Conservation (phyloP, 2,113 vertebrate genomes). For the Forbesichthys papilliferus region DNA sequence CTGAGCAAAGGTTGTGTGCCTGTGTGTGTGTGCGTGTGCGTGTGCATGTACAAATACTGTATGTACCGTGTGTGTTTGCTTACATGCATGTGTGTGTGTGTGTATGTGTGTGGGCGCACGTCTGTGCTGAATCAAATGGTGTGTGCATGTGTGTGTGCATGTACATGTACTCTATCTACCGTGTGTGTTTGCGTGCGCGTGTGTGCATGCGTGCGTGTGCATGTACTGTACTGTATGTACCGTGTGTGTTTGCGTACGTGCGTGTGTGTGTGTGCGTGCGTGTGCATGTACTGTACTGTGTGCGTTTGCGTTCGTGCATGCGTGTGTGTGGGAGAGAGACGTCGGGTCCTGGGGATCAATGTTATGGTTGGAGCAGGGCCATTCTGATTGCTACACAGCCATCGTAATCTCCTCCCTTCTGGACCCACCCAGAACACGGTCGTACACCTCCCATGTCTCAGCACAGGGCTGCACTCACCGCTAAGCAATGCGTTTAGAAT, state of each 20-base stretch:
- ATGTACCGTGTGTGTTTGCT: slow-evolving; percentile 19
- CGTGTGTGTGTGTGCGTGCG: not conserved
- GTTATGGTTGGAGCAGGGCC: slow-evolving; percentile 58
- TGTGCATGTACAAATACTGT: not conserved
- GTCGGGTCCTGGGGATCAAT: slow-evolving; percentile 40
- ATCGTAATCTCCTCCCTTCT: slow-evolving; percentile 43
- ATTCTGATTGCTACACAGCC: slow-evolving; percentile 55
- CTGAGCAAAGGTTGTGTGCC: not conserved
- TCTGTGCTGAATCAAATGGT: not conserved
- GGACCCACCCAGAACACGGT: slow-evolving; percentile 40
- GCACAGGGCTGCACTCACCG: slow-evolving; percentile 16
- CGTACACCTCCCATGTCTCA: slow-evolving; percentile 45
- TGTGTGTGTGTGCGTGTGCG: not conserved
- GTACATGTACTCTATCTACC: not conserved
- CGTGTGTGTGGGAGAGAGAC: slow-evolving; percentile 20
- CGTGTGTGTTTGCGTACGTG: not conserved
- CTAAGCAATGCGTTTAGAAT: slow-evolving; percentile 53
- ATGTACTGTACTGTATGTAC: not conserved
- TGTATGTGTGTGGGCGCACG: not conserved
- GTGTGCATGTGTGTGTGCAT: slow-evolving; percentile 1
- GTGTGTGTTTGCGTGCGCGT: not conserved
- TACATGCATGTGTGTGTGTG: slow-evolving; percentile 6
- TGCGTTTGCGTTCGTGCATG: not conserved
- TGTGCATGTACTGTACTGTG: not conserved
- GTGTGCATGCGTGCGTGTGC: slow-evolving; percentile 1